Base-by-base conservation (phyloP, 2,797 vertebrate genomes). In the Hypotaenidia philippensis region DNA sequence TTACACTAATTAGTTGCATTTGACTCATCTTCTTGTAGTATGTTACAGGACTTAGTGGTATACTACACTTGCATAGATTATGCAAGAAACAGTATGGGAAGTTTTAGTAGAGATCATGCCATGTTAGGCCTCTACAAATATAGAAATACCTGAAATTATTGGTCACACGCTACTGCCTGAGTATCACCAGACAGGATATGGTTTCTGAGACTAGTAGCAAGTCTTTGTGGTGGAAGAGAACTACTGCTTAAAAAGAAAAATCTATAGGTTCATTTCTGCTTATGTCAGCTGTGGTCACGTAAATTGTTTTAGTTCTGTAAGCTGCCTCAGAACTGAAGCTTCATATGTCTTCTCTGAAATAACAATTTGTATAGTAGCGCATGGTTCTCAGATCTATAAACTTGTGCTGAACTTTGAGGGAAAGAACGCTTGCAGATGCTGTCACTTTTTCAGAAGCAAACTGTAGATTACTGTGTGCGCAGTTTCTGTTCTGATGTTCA, bases 311-410 rank as follows among this genome's bases (percentile, higher is more conserved):
- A 71, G 36, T 92, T 93, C 65, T 61, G 14, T 69, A 45, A 56
- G 34, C 45, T 85, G 3, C 90, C 68, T 83, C 45, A 44, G 89
- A 93, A 95, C 70, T 84, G 80, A 92, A 78, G 32, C 41, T 75
- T 77, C 69, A 23, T 71, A 23, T 13, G 16, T 83, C 66, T 77
- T 68, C 57, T 90, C 69, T 81, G 75, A 91, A 94, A 64, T 91
- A 81, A 83, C 27, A 70, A 49, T 95, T 78, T 92, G 32, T 74
- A 40, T 34, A 47, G 40, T 89, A 83, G 36, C 75, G 65, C 83
- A 88, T 83, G 90, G 83, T 87, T 86, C 80, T 95, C 72, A 56
- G 61, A 69, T 79, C 61, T 83, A 4, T 75, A 89, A 81, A 36
- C 45, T 69, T 88, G 18, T 81, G 29, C 53, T 86, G 61, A 71